These are phyloP conservation scores for Nasonovia ribisnigri DNA, from an alignment of 2,888 invertebrate genomes.

Conservation along the genomic window DNA sequence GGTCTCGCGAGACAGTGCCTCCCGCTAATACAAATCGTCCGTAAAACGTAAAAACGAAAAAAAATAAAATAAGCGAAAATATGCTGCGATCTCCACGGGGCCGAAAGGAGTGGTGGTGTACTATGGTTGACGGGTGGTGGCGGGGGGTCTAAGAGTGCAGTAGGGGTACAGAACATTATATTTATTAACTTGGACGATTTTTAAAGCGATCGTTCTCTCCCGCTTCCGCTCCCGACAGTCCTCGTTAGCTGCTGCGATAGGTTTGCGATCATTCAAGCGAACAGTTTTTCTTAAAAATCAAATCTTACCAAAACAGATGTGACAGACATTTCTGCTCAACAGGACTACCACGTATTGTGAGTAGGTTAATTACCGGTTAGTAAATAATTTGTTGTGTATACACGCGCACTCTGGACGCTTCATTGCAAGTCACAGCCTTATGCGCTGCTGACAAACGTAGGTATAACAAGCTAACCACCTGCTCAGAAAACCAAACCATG, in stretches of 20 bases:
- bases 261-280: not conserved
- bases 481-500: no score
- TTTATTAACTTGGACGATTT: not conserved
- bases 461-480: no score
- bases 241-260: not conserved
- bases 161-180: not conserved
- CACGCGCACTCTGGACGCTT: not conserved
- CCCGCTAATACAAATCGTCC: slow-evolving; percentile 45
- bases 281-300: not conserved
- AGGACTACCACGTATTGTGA: not conserved
- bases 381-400: not conserved
- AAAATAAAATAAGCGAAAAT: not conserved
- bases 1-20: slow-evolving; percentile 1
- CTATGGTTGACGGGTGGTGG: not conserved
- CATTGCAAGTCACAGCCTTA: not conserved
- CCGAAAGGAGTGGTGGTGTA: not conserved
- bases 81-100: not conserved
- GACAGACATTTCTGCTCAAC: not conserved
- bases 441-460: no score
- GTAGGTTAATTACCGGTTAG: not conserved
- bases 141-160: not conserved
- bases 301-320: not conserved
- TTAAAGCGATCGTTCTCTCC: no score
- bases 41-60: slow-evolving; percentile 25
- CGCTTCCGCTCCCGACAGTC: not conserved